These are phyloP conservation scores for Fratercula arctica DNA, from an alignment of 2,797 vertebrate genomes.

Conservation along the genomic window DNA sequence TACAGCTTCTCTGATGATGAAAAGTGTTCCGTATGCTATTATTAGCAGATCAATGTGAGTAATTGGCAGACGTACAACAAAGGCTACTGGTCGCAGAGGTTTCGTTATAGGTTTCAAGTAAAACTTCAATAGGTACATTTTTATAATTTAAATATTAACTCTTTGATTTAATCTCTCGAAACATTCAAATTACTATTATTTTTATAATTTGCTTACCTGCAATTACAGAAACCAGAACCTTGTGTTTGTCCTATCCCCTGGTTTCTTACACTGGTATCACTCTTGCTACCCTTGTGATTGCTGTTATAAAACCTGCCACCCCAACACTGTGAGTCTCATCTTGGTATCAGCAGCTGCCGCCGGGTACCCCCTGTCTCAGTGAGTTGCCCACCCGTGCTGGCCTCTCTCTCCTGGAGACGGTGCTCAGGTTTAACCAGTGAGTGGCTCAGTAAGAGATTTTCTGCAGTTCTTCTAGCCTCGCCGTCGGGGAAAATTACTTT, in stretches of 20 bases:
- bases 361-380: accelerated
- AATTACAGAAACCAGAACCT: not conserved
- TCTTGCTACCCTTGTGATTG: not conserved
- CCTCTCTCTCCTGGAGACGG: not conserved
- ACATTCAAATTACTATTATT: not conserved
- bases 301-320: not conserved
- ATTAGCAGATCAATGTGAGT: conserved; percentile 18
- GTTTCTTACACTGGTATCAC: not conserved
- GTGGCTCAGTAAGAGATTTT: not conserved
- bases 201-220: not conserved
- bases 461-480: not conserved
- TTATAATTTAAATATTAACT: not conserved
- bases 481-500: not conserved
- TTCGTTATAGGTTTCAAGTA: not conserved
- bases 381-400: not conserved
- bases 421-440: not conserved
- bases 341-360: not conserved
- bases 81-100: not conserved
- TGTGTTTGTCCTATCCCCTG: not conserved
- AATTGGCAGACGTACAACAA: not conserved
- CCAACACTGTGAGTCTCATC: not conserved
- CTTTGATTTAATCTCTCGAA: not conserved
- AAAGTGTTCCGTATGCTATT: not conserved
- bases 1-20: not conserved
- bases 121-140: not conserved